Evolutionary conservation across 2,888 invertebrate genomes (phyloP).

Genomic region (Campoletis raptor): DNA sequence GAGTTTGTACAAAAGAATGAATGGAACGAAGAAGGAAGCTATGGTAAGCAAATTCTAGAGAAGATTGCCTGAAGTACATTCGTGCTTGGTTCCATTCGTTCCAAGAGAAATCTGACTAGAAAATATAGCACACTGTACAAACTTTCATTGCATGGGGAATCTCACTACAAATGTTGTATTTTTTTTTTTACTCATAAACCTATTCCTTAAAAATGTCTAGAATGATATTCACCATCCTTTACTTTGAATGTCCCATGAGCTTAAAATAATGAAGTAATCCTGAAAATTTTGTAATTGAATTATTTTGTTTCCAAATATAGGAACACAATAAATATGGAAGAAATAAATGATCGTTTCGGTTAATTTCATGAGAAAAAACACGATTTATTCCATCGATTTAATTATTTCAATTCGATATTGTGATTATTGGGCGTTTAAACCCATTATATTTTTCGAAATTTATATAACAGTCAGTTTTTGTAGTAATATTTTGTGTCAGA

Average conservation of each 20-base stretch:
- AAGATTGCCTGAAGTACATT: conserved; percentile 48
- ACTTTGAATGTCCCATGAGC: background rate
- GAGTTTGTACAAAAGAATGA: background rate
- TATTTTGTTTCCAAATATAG: too few species aligned
- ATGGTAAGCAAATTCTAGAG: conserved; percentile 44
- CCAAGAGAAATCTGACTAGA: conserved; percentile 26
- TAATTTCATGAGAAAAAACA: background rate
- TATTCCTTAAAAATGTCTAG: background rate
- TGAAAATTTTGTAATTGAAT: too few species aligned
- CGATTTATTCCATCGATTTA: background rate
- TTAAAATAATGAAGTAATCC: background rate
- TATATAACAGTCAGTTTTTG: background rate
- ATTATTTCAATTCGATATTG: background rate
- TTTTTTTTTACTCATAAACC: background rate
- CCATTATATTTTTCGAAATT: background rate
- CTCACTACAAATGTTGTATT: background rate
- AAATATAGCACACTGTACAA: conserved; percentile 37
- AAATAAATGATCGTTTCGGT: background rate
- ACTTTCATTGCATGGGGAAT: background rate
- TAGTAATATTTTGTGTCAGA: background rate
- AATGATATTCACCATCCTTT: background rate
- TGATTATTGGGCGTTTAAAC: background rate
- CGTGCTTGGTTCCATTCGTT: conserved; percentile 35
- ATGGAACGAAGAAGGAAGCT: conserved; percentile 8
- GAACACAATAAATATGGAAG: background rate